Conservation (phyloP, 2,113 vertebrate genomes). For the Hypanus sabinus region DNA sequence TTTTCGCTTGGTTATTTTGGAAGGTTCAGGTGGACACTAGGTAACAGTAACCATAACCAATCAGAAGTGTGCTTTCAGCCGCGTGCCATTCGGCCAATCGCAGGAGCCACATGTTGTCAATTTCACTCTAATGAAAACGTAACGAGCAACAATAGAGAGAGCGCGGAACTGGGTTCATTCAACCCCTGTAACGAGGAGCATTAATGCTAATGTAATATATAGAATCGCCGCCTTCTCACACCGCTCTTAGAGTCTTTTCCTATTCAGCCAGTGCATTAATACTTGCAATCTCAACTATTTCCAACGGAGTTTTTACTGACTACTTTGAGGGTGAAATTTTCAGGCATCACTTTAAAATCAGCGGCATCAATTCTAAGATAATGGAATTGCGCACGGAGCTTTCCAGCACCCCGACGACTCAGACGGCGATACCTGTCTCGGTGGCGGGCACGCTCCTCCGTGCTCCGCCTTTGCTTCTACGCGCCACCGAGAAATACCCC, state of each 20-base stretch:
- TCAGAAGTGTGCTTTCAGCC: constrained; percentile 71
- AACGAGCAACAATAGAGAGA: constrained; percentile 84
- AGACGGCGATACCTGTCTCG: constrained; percentile 76
- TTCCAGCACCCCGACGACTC: constrained; percentile 58
- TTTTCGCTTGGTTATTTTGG: constrained; percentile 51
- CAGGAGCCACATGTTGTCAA: constrained; percentile 95
- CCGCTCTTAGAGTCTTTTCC: background rate
- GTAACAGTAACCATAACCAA: constrained; percentile 71
- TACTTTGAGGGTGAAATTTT: background rate
- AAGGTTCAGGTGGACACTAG: constrained; percentile 73
- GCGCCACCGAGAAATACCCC: constrained; percentile 90
- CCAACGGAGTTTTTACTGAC: background rate
- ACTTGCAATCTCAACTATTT: background rate
- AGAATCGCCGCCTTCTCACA: background rate
- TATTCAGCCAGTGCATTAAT: background rate
- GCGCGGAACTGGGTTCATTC: constrained; percentile 45
- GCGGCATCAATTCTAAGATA: constrained; percentile 8
- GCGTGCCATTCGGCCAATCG: constrained; percentile 74
- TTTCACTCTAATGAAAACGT: constrained; percentile 94
- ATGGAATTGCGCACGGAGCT: constrained; percentile 88
- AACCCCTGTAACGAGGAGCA: constrained; percentile 67
- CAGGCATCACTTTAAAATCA: too few relatives aligned
- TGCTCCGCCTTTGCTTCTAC: constrained; percentile 76
- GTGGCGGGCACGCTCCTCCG: constrained; percentile 78
- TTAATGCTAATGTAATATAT: constrained; percentile 68